A percentile compares a stretch with the other conserved stretches of the same genome.
These are phyloP conservation scores for Volucella inanis DNA, from an alignment of 2,888 invertebrate genomes.

Conservation along the genomic window DNA sequence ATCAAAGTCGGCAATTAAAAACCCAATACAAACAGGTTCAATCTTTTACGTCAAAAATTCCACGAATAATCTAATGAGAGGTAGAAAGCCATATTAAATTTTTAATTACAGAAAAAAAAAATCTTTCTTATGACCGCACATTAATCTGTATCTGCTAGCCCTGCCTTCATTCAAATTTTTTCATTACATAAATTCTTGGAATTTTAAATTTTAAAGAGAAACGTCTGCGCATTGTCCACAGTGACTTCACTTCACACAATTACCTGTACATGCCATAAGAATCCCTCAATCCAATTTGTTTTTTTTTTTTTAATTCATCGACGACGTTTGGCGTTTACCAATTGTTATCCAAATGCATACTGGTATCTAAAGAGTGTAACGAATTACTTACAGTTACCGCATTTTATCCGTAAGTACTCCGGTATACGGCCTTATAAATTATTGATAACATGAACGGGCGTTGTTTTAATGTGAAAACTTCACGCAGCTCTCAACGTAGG, in stretches of 20 bases:
- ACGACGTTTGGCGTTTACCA: slow-evolving; percentile 61
- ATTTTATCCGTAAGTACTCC: background rate
- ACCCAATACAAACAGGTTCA: too few relatives aligned
- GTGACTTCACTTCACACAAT: slow-evolving; percentile 15
- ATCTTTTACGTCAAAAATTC: too few relatives aligned
- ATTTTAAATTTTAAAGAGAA: slow-evolving; percentile 37
- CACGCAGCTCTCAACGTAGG: slow-evolving; percentile 59
- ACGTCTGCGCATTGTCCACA: slow-evolving; percentile 39
- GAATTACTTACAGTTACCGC: slow-evolving; percentile 58
- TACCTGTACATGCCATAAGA: background rate
- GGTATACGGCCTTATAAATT: slow-evolving; percentile 62
- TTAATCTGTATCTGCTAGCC: slow-evolving; percentile 20
- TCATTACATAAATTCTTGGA: slow-evolving; percentile 56
- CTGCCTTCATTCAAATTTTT: slow-evolving; percentile 33
- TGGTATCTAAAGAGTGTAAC: slow-evolving; percentile 40
- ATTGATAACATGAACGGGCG: slow-evolving; percentile 70
- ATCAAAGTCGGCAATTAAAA: too few relatives aligned
- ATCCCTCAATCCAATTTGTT: background rate
- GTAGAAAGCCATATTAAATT: too few relatives aligned
- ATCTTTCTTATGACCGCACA: background rate
- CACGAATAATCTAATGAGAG: too few relatives aligned
- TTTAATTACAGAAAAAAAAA: too few relatives aligned
- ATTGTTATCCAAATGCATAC: slow-evolving; percentile 46
- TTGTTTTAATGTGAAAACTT: slow-evolving; percentile 68
- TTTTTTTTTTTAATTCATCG: slow-evolving; percentile 19